Evolutionary conservation across 1,140 invertebrate genomes (phyloP).

Genomic region (Elymnias hypermnestra): DNA sequence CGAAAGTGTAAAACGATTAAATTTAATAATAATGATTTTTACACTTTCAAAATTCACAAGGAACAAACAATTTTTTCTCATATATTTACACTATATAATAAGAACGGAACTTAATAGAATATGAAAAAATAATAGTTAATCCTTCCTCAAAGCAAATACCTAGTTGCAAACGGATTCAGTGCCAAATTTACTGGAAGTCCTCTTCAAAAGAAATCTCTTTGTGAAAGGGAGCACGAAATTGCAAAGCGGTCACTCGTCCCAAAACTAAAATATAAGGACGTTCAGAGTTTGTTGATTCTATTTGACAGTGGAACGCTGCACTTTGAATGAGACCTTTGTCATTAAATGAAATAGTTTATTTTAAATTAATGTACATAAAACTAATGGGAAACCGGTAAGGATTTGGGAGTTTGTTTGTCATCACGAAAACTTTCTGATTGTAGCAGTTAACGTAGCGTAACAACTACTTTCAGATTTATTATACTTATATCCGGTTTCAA

Average conservation of each 20-base stretch:
- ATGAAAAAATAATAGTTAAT: slow-evolving; percentile 20
- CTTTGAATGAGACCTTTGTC: slow-evolving; percentile 1
- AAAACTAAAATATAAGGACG: slow-evolving; percentile 12
- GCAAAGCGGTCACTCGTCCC: slow-evolving; percentile 19
- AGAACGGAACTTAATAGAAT: slow-evolving; percentile 12
- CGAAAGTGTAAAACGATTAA: no score
- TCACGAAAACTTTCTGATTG: no score
- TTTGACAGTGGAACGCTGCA: slow-evolving; percentile 2
- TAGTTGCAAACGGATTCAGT: slow-evolving; percentile 21
- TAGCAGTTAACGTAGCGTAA: no score
- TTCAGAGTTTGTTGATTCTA: neutral
- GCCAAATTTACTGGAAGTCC: slow-evolving; percentile 47
- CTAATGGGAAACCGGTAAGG: no score
- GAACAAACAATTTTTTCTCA: no score
- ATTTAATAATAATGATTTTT: no score
- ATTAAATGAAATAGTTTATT: neutral
- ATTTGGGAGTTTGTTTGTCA: no score
- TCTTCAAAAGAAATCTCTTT: slow-evolving; percentile 44
- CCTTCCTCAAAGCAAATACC: slow-evolving; percentile 18
- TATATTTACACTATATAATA: neutral
- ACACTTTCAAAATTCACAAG: no score
- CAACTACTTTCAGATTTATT: no score
- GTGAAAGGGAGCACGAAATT: slow-evolving; percentile 22
- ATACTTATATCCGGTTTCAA: no score
- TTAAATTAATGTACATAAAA: no score